These are phyloP conservation scores for Watsonalla binaria DNA, from an alignment of 2,888 invertebrate genomes.

Conservation along the genomic window DNA sequence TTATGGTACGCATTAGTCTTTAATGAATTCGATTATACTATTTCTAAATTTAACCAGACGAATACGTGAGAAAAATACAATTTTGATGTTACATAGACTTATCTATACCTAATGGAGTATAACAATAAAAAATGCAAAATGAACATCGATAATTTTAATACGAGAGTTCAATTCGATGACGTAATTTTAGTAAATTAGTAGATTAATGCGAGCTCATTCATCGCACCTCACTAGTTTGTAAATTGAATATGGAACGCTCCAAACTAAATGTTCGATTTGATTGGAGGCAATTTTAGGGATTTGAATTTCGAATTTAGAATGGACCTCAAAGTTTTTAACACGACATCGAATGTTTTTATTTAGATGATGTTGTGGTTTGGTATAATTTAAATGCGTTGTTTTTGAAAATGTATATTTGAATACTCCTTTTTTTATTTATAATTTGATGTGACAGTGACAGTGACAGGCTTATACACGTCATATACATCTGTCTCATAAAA, in stretches of 20 bases:
- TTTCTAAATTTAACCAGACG: neutral
- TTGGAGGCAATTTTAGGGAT: slow-evolving; percentile 1
- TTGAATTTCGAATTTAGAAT: slow-evolving; percentile 7
- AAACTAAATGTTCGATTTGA: slow-evolving; percentile 12
- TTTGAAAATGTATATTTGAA: too few species aligned
- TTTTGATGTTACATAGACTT: too few species aligned
- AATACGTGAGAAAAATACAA: neutral
- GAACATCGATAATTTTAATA: neutral
- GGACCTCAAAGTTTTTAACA: slow-evolving; percentile 17
- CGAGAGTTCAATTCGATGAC: neutral
- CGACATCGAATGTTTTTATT: slow-evolving; percentile 24
- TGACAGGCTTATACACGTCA: too few species aligned
- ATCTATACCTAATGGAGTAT: too few species aligned
- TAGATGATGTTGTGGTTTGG: too few species aligned
- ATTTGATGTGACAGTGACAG: too few species aligned
- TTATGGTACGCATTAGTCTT: neutral
- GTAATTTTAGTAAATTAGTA: neutral
- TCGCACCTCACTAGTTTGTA: slow-evolving; percentile 22
- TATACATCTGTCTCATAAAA: too few species aligned
- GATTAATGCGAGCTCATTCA: slow-evolving; percentile 1
- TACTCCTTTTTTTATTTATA: too few species aligned
- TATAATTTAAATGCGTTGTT: too few species aligned
- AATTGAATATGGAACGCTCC: slow-evolving; percentile 45
- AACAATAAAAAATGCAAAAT: too few species aligned
- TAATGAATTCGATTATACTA: neutral